Conservation (phyloP, 2,888 invertebrate genomes). For the Perizoma flavofasciatum region DNA sequence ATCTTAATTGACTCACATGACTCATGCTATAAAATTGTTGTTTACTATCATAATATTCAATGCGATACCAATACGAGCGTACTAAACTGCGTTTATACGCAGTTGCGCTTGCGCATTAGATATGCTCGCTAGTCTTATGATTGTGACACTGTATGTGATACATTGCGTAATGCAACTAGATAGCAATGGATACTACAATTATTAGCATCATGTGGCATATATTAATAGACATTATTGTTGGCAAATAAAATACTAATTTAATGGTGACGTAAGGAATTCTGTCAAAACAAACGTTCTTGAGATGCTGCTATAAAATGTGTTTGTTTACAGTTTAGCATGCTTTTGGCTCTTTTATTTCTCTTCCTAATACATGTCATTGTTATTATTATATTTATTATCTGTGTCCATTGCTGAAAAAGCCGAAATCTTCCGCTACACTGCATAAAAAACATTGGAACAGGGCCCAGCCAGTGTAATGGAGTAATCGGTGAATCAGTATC, state of each 20-base stretch:
- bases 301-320: constrained; percentile 28
- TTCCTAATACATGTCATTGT: constrained; percentile 1
- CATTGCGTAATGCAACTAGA: constrained; percentile 6
- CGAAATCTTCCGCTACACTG: too few species aligned
- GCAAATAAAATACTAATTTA: constrained; percentile 29
- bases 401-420: too few species aligned
- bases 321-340: constrained; percentile 19
- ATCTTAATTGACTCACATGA: constrained; percentile 37
- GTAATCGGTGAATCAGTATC: too few species aligned
- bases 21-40: constrained; percentile 35
- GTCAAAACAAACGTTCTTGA: constrained; percentile 33
- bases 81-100: constrained; percentile 21
- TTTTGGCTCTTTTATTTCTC: constrained; percentile 17
- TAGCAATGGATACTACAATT: neutral
- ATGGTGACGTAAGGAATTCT: constrained; percentile 27
- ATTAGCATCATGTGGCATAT: constrained; percentile 6
- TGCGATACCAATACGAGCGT: constrained; percentile 27
- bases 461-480: too few species aligned
- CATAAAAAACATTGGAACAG: too few species aligned
- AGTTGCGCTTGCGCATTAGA: constrained; percentile 19
- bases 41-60: constrained; percentile 35
- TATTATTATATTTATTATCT: too few species aligned
- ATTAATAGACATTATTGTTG: constrained; percentile 10
- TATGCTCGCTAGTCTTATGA: constrained; percentile 3
- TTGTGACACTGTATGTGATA: constrained; percentile 11